Evolutionary conservation across 2,888 invertebrate species (phyloP).

Genomic region (Gymnoscelis rufifasciata): DNA sequence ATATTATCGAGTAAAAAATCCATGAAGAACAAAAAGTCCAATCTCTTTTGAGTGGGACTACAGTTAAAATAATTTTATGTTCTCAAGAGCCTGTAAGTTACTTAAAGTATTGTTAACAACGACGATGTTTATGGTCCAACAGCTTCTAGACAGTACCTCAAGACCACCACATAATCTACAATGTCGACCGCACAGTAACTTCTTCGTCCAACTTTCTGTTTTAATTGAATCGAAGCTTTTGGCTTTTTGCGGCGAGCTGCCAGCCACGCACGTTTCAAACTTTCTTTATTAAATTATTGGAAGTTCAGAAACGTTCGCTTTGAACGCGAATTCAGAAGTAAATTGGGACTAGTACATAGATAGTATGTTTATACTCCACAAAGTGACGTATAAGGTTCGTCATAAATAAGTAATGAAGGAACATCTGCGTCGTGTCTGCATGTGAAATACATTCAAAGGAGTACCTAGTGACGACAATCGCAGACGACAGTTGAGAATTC

Average conservation of each 20-base stretch:
- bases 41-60: background rate
- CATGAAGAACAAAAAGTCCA: background rate
- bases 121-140: conserved; percentile 12
- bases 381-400: conserved; percentile 30
- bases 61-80: background rate
- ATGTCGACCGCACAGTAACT: conserved; percentile 59
- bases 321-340: conserved; percentile 66
- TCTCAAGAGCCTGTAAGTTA: background rate
- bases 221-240: conserved; percentile 79
- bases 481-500: conserved; percentile 48
- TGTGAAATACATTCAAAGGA: conserved; percentile 39
- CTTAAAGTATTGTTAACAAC: background rate
- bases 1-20: conserved; percentile 22
- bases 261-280: conserved; percentile 76
- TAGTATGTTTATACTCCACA: conserved; percentile 48
- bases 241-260: conserved; percentile 76
- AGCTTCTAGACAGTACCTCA: conserved; percentile 25
- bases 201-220: conserved; percentile 72
- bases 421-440: conserved; percentile 23
- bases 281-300: conserved; percentile 79
- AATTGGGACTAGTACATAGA: conserved; percentile 64
- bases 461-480: conserved; percentile 37
- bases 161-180: conserved; percentile 37
- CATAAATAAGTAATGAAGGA: conserved; percentile 33
- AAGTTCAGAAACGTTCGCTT: conserved; percentile 75